Evolutionary conservation across 1,140 invertebrate genomes (phyloP).

Genomic region (Megalonaias nervosa): DNA sequence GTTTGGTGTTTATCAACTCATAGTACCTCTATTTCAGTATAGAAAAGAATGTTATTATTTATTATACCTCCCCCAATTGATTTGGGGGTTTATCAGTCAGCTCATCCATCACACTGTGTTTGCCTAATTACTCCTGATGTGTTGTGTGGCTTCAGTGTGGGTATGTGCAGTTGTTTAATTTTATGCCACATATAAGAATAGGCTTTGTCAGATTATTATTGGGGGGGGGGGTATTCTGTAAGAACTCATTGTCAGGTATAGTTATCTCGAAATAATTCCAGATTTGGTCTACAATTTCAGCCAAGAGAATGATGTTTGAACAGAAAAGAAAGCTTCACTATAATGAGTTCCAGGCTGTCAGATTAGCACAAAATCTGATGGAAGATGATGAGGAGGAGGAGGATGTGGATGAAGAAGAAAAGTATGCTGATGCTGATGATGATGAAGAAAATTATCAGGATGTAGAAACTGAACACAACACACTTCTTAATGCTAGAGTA

Average conservation of each 20-base stretch:
- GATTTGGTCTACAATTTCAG: conserved; percentile 65
- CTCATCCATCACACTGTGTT: no score
- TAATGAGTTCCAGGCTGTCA: conserved; percentile 95
- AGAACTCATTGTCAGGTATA: neutral
- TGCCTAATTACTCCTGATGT: neutral
- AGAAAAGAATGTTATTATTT: no score
- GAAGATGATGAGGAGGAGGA: conserved; percentile 92
- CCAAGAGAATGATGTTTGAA: conserved; percentile 85
- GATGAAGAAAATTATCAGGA: no score
- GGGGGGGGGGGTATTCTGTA: neutral
- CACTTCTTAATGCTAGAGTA: no score
- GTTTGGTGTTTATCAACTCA: no score
- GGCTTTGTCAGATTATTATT: no score
- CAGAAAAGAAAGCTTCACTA: conserved; percentile 96
- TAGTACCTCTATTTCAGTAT: no score
- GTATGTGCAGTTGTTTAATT: neutral
- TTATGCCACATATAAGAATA: no score
- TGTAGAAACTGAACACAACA: no score
- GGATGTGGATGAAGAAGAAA: conserved; percentile 67
- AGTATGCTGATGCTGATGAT: neutral
- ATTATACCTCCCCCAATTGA: no score
- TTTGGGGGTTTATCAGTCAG: no score
- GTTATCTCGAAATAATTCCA: neutral
- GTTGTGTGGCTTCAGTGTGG: no score
- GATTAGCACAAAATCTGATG: conserved; percentile 90